phyloP scores from a whole-genome alignment of 2,113 vertebrate genomes.

The Manacus vitellinus region DNA sequence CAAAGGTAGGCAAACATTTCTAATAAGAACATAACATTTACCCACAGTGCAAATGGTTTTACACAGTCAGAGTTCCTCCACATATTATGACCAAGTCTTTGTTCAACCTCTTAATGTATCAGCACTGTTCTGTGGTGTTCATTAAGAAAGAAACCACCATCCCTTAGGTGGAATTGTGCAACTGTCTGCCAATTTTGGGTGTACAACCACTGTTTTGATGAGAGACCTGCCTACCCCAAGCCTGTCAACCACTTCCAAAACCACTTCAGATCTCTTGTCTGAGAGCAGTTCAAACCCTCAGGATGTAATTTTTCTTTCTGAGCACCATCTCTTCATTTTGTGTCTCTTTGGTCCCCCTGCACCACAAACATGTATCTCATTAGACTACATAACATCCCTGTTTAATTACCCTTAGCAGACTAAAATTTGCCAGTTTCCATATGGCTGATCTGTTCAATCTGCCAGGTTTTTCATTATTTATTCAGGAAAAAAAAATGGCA shows the following conservation, averaged over 20 bases:
- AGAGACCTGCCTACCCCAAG: neutral
- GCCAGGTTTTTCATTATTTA: conserved; percentile 53
- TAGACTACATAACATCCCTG: neutral
- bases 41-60: neutral
- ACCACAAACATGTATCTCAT: conserved; percentile 16
- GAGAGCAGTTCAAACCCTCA: neutral
- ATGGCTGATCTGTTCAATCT: conserved; percentile 50
- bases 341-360: neutral
- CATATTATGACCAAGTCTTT: neutral
- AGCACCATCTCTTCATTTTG: neutral
- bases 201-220: neutral
- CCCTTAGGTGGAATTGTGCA: neutral
- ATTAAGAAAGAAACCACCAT: neutral
- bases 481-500: neutral
- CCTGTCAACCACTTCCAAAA: neutral
- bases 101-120: neutral
- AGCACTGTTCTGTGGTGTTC: neutral
- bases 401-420: conserved; percentile 38
- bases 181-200: neutral
- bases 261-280: neutral
- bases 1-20: neutral
- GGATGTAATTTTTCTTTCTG: neutral
- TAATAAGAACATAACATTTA: neutral
- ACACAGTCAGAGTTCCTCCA: neutral
- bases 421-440: conserved; percentile 61